phyloP scores from a whole-genome alignment of 2,113 vertebrate genomes.

The Riparia riparia region DNA sequence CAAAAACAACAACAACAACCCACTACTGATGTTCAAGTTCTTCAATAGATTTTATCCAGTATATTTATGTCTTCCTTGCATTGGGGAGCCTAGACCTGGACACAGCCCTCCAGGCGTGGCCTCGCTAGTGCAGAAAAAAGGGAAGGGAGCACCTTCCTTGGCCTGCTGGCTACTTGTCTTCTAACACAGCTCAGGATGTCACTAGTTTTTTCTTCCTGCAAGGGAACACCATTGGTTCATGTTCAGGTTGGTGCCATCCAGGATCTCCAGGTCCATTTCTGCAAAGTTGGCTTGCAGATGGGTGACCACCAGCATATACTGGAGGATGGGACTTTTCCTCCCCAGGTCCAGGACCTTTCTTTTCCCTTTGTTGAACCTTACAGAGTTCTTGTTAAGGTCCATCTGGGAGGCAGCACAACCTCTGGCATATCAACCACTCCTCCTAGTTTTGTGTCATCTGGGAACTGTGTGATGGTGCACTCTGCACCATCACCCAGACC shows the following conservation, averaged over 20 bases:
- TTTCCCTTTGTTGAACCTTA: not conserved
- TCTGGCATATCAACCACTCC: not conserved
- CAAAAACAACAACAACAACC: not conserved
- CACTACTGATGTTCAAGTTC: not conserved
- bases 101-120: not conserved
- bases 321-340: accelerated
- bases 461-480: not conserved
- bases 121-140: not conserved
- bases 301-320: not conserved
- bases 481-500: not conserved
- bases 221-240: not conserved
- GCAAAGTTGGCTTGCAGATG: not conserved
- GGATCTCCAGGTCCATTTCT: not conserved
- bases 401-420: not conserved
- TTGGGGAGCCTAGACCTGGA: not conserved
- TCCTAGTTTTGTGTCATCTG: not conserved
- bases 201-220: not conserved
- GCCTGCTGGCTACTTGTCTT: not conserved
- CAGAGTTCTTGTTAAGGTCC: not conserved
- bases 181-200: not conserved
- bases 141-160: not conserved
- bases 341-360: not conserved
- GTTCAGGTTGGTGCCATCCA: not conserved
- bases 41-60: not conserved
- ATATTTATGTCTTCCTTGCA: not conserved